Conservation (phyloP, 2,113 vertebrate genomes). For the Campylomormyrus tamandua region DNA sequence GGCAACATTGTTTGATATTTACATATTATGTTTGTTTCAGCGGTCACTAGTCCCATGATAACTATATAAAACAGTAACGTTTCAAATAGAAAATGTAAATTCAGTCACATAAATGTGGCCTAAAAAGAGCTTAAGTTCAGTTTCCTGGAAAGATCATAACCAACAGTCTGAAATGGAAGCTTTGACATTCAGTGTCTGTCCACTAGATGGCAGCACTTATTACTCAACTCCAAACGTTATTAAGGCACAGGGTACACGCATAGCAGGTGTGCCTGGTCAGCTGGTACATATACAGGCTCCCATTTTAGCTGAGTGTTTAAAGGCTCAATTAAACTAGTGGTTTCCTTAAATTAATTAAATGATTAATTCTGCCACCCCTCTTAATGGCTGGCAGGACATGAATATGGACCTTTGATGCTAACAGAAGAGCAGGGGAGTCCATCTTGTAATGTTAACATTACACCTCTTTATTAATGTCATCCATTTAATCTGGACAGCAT, state of each 20-base stretch:
- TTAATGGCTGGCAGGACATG: neutral
- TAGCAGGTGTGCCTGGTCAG: neutral
- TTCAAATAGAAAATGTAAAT: neutral
- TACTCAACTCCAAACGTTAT: neutral
- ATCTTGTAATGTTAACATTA: neutral
- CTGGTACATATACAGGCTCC: neutral
- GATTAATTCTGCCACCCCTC: neutral
- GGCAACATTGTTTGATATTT: neutral
- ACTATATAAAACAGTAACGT: neutral
- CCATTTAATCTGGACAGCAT: neutral
- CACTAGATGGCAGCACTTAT: conserved; percentile 15
- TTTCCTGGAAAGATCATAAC: neutral
- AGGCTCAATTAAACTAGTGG: neutral
- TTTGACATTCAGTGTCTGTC: neutral
- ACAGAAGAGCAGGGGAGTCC: neutral
- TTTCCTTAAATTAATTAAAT: neutral
- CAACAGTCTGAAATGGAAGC: neutral
- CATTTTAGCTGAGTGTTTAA: neutral
- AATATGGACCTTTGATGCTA: neutral
- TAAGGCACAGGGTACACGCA: neutral
- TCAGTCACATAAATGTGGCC: neutral
- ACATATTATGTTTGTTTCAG: neutral
- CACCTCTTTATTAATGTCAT: neutral
- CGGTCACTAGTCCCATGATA: neutral
- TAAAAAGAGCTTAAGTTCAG: neutral